Evolutionary conservation across 2,113 vertebrate genomes (phyloP), one percentile per base, ranked within the genome.

Genomic region (Rhabdornis inornatus): DNA sequence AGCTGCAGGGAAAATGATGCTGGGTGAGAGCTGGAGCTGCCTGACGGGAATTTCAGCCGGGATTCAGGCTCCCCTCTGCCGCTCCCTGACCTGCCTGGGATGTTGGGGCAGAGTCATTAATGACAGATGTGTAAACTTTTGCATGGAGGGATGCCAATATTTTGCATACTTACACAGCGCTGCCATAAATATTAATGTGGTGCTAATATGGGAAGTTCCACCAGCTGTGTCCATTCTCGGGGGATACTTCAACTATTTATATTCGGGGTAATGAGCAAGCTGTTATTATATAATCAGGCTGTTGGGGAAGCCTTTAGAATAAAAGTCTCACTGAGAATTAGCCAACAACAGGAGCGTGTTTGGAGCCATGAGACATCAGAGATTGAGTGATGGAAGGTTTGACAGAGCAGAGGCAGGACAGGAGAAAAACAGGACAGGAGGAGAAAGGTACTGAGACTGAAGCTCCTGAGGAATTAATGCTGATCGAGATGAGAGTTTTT

Each of bases 221-320:
- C 90, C 97, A 97, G 97, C 97, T 97, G 97, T 92, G 93, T 87
- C 97, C 96, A 93, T 95, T 96, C 97, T 97, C 96, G 15, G 66
- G 97, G 96, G 95, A 97, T 95, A 84, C 88, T 95, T 90, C 94
- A 94, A 97, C 97, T 97, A 97, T 97, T 97, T 97, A 96, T 97
- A 97, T 80, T 96, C 66, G 2, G 92, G 91, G 95, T 96, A 97
- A 97, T 96, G 97, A 97, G 95, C 96, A 97, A 97, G 97, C 96
- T 97, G 97, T 97, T 97, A 95, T 97, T 96, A 97, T 97, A 95
- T 94, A 90, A 97, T 97, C 97, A 97, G 97, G 92, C 95, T 96
- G 96, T 83, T 92, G 95, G 95, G 96, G 96, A 95, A 95, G 90
- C 94, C 90, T 97, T 96, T 93, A 94, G 96, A 93, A 95, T 94